Evolutionary conservation across 1,140 invertebrate genomes (phyloP).

Genomic region (Apis florea): DNA sequence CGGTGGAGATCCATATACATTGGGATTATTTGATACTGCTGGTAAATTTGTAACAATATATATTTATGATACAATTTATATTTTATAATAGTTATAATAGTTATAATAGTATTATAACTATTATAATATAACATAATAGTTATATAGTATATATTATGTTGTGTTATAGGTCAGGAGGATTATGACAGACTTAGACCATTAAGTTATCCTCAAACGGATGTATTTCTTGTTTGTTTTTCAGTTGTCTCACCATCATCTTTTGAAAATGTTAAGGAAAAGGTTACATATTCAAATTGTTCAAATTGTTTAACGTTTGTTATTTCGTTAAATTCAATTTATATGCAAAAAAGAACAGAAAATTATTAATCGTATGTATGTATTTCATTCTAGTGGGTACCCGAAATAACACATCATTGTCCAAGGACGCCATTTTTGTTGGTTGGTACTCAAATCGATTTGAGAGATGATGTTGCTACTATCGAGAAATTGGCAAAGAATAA

Average conservation of each 20-base stretch:
- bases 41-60: constrained; percentile 80
- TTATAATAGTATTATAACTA: no score
- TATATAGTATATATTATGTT: constrained; percentile 10
- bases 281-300: constrained; percentile 77
- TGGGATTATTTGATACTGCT: constrained; percentile 98
- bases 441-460: constrained; percentile 98
- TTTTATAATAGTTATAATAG: no score
- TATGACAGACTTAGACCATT: constrained; percentile 96
- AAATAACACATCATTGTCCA: constrained; percentile 99
- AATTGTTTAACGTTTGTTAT: background rate
- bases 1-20: constrained; percentile 97
- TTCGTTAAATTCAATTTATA: background rate
- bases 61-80: background rate
- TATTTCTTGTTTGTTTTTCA: constrained; percentile 99
- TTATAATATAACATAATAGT: no score
- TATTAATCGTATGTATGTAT: background rate
- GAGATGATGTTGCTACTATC: constrained; percentile 96
- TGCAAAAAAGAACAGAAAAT: background rate
- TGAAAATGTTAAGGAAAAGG: constrained; percentile 99
- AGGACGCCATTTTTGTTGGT: constrained; percentile 98
- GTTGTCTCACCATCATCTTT: constrained; percentile 99
- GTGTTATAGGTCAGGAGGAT: constrained; percentile 92
- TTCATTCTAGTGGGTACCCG: constrained; percentile 96
- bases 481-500: constrained; percentile 99
- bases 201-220: constrained; percentile 99